Percentiles rank a stretch among this genome's conserved stretches.
Conservation (phyloP, 2,113 vertebrate genomes). For the Pantherophis guttatus region DNA sequence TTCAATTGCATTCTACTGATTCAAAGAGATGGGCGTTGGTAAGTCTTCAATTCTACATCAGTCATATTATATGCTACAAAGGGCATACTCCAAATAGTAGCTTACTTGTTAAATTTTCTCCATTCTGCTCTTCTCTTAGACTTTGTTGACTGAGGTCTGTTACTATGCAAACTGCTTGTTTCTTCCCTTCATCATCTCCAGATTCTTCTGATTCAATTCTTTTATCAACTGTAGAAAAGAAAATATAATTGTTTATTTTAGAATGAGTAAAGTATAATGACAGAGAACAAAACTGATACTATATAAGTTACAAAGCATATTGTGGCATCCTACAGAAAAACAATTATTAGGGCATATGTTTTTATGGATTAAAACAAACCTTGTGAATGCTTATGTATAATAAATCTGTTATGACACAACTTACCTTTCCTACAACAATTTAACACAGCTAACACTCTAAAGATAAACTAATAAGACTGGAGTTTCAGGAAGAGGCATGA, state of each 20-base stretch:
- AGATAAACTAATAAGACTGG: slow-evolving; percentile 48
- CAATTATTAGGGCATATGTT: neutral
- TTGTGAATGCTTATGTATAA: neutral
- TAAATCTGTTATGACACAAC: neutral
- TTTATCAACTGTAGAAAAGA: slow-evolving; percentile 81
- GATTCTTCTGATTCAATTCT: slow-evolving; percentile 93
- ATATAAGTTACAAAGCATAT: neutral
- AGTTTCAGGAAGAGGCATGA: slow-evolving; percentile 30
- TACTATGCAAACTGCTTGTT: slow-evolving; percentile 75
- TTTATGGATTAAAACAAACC: neutral
- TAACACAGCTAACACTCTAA: neutral
- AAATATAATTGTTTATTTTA: neutral
- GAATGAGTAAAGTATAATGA: neutral
- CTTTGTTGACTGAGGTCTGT: slow-evolving; percentile 78
- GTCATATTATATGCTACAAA: neutral
- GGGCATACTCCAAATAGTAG: fast-evolving
- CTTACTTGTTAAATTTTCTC: slow-evolving; percentile 53
- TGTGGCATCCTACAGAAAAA: neutral
- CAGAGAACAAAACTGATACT: slow-evolving; percentile 6
- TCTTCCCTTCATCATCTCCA: slow-evolving; percentile 89
- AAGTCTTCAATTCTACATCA: neutral
- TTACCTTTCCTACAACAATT: neutral
- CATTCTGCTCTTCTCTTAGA: slow-evolving; percentile 71
- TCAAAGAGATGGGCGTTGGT: neutral
- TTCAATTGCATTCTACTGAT: neutral